Base-by-base conservation (phyloP, 2,113 vertebrate genomes). In the Psettodes erumei region DNA sequence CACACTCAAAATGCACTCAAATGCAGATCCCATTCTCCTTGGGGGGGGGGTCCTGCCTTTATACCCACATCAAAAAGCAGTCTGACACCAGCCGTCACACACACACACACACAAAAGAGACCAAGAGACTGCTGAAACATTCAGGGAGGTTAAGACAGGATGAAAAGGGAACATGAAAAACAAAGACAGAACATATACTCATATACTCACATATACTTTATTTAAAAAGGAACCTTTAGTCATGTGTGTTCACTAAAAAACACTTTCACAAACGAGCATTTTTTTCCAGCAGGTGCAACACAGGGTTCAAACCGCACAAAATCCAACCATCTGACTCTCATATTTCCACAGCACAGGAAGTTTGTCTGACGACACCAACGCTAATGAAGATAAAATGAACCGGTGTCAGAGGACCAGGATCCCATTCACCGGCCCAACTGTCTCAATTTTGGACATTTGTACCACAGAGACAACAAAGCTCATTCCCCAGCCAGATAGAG, bases 401-500 rank as follows among this genome's bases (percentile, higher is more conserved):
- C 37, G n/a, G 30, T 48, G 11, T 79, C 51, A 61, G 58, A 70
- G 70, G 67, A 77, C 18, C 35, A 21, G 38, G 64, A 72, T 72
- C 76, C 32, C 53, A 79, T 79, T 86, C 27, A 79, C 48, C 43
- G 40, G 73, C 47, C 55, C 75, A 77, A 43, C 68, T 82, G 75
- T 86, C 74, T n/a, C 86, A 58, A 86, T 86, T n/a, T 78, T 82
- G 83, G 81, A 88, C 66, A 50, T 50, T 67, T 45, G 65, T 25
- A 55, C 67, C 67, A 65, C 71, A 71, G 73, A 79, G 74, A 83
- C 75, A 75, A 77, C 71, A 82, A 78, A 75, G 48, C 64, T 60
- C 62, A 76, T 89, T 89, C 81, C 82, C 65, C 86, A 86, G 88
- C 60, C 82, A 81, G 68, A 50, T 56, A 40, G 75, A 58, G 65